Base-by-base conservation (phyloP, 1,140 invertebrate species). In the Adelges cooleyi region DNA sequence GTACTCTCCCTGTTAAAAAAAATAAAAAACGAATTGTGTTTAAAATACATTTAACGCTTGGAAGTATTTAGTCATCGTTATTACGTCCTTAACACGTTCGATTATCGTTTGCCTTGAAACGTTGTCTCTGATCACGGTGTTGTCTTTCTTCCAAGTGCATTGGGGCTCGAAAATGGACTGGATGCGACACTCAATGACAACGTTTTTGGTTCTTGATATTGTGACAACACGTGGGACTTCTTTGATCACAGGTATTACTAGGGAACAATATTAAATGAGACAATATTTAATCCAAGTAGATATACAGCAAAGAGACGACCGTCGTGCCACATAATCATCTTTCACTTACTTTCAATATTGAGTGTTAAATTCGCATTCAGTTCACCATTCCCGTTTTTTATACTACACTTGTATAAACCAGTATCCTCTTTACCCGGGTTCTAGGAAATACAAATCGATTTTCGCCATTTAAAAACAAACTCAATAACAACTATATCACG, bases 401-500 rank as follows among this genome's bases (percentile, higher is more conserved):
- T 93, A 72, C 94, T 95, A 75, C 95, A 97, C 77, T 98, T 98
- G 79, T 98, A 99, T 33, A 96, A 80, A 40, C 96, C 96, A 70
- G 94, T 95, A 79, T 99, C 95, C 71, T 92, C 88, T 68, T 90
- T 83, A 70, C 87, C 87, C 66, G 95, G 94, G 79, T 96, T 91
- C 78, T 85, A 71, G 29, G 77, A 72, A 53, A 69, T n/a, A n/a
- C n/a, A n/a, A n/a, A n/a, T n/a, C 65, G 44, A 33, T 23, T 10
- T 40, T 40, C n/a, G n/a, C n/a, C n/a, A 40, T 10, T 9, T 9
- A 40, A 40, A n/a, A 40, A 40, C 9, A 40, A 40, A n/a, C n/a
- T n/a, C n/a, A n/a, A n/a, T n/a, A n/a, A n/a, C n/a, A n/a, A n/a
- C n/a, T n/a, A n/a, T n/a, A n/a, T n/a, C n/a, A n/a, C n/a, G n/a